Evolutionary conservation across 2,113 vertebrate species (phyloP), one percentile per base, ranked within the genome.

Genomic region (Cnemophilus loriae): DNA sequence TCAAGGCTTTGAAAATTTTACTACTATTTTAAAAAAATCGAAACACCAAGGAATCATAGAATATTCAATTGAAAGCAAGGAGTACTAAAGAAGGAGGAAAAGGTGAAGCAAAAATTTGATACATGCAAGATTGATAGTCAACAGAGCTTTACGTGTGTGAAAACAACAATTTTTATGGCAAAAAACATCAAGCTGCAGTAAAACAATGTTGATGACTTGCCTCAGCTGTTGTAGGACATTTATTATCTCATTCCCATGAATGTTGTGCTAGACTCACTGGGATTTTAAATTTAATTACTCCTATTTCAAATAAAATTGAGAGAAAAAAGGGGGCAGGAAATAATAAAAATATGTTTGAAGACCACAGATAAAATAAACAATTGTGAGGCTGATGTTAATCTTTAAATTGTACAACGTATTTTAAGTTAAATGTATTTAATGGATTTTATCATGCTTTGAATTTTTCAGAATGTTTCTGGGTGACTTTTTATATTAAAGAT

Each of bases 251-350:
- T 84, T 84, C 49, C 21, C n/a, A 67, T 77, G 53, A 35, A 59
- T 76, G 30, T 39, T 93, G 12, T 57, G 9, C 37, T 70, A 93
- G 17, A 13, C 32, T 90, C n/a, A 59, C 7, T 55, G 47, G 33
- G 20, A 84, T 23, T 42, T 94, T 93, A 84, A 91, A 96, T 86
- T 83, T 87, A 96, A 93, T 97, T 93, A 78, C 19, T 90, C 32
- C 1, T 60, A 39, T 86, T 89, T 93, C 37, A 88, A 70, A 77
- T 82, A 53, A 92, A 84, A 84, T 16, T 60, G 20, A 63, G 39
- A 64, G 28, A 46, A 75, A 92, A 90, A 61, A n/a, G 2, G 4
- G 2, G 7, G 1, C 3, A 69, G 27, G 6, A 68, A 94, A 87
- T 63, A 88, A 78, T n/a, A 90, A 83, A 93, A 63, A 42, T 42